phyloP scores from a whole-genome alignment of 2,113 vertebrate genomes.

The Lipophrys pholis region DNA sequence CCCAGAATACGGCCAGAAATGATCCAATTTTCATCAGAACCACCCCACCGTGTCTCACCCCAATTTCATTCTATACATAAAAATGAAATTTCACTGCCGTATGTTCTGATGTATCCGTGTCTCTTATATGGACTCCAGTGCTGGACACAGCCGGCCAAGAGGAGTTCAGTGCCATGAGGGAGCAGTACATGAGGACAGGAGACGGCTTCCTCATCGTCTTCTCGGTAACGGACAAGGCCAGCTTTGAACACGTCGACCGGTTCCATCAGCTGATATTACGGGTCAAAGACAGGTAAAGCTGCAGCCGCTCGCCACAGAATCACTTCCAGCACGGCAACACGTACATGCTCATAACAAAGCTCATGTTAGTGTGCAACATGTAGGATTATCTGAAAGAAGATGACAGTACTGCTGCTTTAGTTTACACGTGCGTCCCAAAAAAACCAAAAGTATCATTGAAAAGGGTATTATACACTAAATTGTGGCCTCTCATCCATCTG shows the following conservation, averaged over 20 bases:
- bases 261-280: conserved; percentile 98
- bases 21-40: not conserved
- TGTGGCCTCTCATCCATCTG: too few species aligned
- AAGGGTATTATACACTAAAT: too few species aligned
- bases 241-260: conserved; percentile 97
- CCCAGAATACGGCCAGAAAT: not conserved
- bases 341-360: too few species aligned
- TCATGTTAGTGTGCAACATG: not conserved
- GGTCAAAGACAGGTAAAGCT: conserved; percentile 95
- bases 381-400: too few species aligned
- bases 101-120: not conserved
- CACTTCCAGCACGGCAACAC: too few species aligned
- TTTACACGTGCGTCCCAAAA: too few species aligned
- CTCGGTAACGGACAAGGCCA: conserved; percentile 98
- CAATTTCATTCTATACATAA: too few species aligned
- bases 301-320: not conserved
- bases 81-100: not conserved
- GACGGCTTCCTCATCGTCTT: conserved; percentile 98
- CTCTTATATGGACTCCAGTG: conserved; percentile 75
- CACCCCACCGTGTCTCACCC: too few species aligned
- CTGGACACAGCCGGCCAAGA: conserved; percentile 98
- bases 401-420: too few species aligned
- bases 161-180: conserved; percentile 99
- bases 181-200: conserved; percentile 98
- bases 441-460: too few species aligned